Conservation (phyloP, 1,140 invertebrate genomes). For the Fopius arisanus region DNA sequence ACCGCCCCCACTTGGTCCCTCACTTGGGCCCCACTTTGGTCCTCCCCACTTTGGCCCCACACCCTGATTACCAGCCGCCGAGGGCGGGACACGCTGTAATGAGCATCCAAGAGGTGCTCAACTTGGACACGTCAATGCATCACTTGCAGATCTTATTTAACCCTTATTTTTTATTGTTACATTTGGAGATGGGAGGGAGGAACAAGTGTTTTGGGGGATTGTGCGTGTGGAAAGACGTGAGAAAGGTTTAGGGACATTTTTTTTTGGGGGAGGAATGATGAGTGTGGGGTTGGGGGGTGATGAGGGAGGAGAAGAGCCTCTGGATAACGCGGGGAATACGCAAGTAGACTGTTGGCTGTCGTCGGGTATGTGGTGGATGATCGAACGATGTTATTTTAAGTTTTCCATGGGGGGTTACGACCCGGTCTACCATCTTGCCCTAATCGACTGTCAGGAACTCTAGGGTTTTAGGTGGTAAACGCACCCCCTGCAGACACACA, state of each 20-base stretch:
- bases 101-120: conserved; percentile 62
- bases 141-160: not conserved
- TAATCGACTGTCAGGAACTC: conserved; percentile 61
- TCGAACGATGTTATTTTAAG: conserved; percentile 66
- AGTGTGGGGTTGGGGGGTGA: no score
- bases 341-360: conserved; percentile 54
- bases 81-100: conserved; percentile 62
- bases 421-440: conserved; percentile 49
- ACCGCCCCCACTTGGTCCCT: conserved; percentile 52
- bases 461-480: conserved; percentile 24
- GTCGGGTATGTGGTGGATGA: conserved; percentile 56
- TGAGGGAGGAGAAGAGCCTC: not conserved
- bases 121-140: conserved; percentile 42
- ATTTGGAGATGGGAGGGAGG: not conserved
- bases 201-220: not conserved
- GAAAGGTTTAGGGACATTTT: not conserved
- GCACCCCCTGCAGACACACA: conserved; percentile 14
- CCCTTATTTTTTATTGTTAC: not conserved
- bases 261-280: not conserved
- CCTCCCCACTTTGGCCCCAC: conserved; percentile 51
- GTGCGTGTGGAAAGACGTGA: not conserved
- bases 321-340: conserved; percentile 43
- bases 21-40: no score
- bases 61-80: conserved; percentile 62
- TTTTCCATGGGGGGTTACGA: conserved; percentile 59